Evolutionary conservation across 2,113 vertebrate species (phyloP).

Genomic region (Myotis lucifugus): DNA sequence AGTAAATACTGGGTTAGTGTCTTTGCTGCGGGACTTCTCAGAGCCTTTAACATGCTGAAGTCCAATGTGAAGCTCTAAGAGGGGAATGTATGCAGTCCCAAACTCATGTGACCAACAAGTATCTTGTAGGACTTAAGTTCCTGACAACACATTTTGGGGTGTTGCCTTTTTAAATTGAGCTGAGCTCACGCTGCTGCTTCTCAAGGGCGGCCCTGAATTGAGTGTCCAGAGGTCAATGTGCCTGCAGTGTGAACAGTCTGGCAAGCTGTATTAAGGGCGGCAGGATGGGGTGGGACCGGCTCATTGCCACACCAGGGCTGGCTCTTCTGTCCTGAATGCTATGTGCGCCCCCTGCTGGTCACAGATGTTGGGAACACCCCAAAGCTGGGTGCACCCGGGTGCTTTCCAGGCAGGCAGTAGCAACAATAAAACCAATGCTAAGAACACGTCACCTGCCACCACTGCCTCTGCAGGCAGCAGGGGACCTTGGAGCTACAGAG

Average conservation of each 20-base stretch:
- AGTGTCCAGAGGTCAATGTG: not conserved
- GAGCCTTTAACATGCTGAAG: not conserved
- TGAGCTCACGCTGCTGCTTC: not conserved
- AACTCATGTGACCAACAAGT: not conserved
- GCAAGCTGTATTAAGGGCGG: not conserved
- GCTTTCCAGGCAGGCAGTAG: not conserved
- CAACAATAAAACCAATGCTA: fast-evolving
- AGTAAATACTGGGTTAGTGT: not conserved
- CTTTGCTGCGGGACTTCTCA: not conserved
- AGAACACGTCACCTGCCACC: not conserved
- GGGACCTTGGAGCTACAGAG: not conserved
- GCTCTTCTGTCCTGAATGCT: not conserved
- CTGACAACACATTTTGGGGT: not conserved
- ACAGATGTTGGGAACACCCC: not conserved
- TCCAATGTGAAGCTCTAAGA: not conserved
- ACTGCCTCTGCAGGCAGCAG: not conserved
- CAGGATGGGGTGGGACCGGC: fast-evolving
- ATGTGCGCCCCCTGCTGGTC: constrained; percentile 59
- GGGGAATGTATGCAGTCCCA: not conserved
- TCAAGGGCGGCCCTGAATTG: too few relatives aligned
- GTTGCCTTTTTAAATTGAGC: not conserved
- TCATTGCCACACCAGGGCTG: fast-evolving
- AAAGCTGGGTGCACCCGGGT: not conserved
- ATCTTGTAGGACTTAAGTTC: not conserved
- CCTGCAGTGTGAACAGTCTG: not conserved